Conservation (phyloP, 2,888 invertebrate genomes). For the Mesochorus sp. region DNA sequence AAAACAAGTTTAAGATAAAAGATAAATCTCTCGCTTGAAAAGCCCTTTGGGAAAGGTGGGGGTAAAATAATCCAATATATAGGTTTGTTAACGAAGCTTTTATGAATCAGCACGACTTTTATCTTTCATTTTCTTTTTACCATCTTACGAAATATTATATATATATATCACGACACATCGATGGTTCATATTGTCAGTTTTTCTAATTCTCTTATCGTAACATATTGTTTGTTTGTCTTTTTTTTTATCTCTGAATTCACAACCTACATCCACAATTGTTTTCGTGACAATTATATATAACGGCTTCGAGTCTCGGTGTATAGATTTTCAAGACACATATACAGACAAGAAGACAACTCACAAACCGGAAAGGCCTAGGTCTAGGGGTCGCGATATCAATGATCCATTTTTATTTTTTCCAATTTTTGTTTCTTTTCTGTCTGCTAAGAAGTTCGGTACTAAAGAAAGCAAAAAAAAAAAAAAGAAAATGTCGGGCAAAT, state of each 20-base stretch:
- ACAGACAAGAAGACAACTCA: background rate
- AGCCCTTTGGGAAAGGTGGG: conserved; percentile 13
- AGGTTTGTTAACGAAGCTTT: conserved; percentile 51
- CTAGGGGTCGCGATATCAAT: too few species aligned
- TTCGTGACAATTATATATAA: too few species aligned
- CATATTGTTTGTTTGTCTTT: too few species aligned
- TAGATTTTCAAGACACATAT: conserved; percentile 4
- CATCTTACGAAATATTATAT: conserved; percentile 11
- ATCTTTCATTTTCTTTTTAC: background rate
- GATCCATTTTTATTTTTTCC: too few species aligned
- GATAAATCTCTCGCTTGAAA: conserved; percentile 8
- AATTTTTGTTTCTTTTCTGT: too few species aligned
- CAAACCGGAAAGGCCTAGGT: background rate
- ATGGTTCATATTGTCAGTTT: conserved; percentile 20
- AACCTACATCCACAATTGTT: too few species aligned
- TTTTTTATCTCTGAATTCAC: too few species aligned
- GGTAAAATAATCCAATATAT: too few species aligned
- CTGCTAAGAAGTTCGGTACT: too few species aligned
- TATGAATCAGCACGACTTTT: conserved; percentile 37
- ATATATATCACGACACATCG: conserved; percentile 33
- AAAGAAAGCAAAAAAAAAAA: background rate
- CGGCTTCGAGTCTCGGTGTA: conserved; percentile 2
- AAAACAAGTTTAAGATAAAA: background rate
- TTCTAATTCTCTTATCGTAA: too few species aligned
- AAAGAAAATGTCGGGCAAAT: background rate